phyloP scores from a whole-genome alignment of 2,888 invertebrate species.

The Monochamus alternatus region DNA sequence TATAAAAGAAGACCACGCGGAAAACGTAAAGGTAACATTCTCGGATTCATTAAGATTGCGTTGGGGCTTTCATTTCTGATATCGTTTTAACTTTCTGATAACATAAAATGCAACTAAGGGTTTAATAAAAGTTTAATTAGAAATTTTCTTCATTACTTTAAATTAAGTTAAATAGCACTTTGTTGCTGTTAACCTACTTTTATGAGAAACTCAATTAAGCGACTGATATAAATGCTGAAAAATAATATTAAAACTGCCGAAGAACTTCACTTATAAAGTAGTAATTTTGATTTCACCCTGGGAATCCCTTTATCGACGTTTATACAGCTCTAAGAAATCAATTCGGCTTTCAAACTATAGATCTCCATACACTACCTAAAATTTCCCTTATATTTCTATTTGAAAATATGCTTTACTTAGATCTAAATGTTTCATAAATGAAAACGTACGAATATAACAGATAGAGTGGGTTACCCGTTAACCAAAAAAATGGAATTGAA shows the following conservation, averaged over 20 bases:
- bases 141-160: conserved; percentile 66
- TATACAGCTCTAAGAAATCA: background rate
- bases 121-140: conserved; percentile 70
- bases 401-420: no score
- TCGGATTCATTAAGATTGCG: conserved; percentile 63
- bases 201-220: conserved; percentile 51
- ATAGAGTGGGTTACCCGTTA: no score
- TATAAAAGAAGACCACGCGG: conserved; percentile 55
- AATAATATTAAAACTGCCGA: conserved; percentile 46
- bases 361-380: no score
- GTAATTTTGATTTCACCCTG: background rate
- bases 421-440: no score
- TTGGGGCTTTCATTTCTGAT: conserved; percentile 61
- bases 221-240: conserved; percentile 49
- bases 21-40: conserved; percentile 57
- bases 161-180: conserved; percentile 62
- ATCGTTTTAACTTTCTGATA: conserved; percentile 62
- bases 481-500: no score
- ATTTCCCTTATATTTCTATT: no score
- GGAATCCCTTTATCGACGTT: background rate
- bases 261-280: conserved; percentile 41
- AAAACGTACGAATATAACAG: no score
- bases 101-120: conserved; percentile 64
- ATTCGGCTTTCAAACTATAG: no score
- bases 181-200: conserved; percentile 55